Percentiles rank a stretch among this genome's conserved stretches.
These are phyloP conservation scores for Neomonachus schauinslandi DNA, from an alignment of 2,113 vertebrate genomes.

Conservation along the genomic window DNA sequence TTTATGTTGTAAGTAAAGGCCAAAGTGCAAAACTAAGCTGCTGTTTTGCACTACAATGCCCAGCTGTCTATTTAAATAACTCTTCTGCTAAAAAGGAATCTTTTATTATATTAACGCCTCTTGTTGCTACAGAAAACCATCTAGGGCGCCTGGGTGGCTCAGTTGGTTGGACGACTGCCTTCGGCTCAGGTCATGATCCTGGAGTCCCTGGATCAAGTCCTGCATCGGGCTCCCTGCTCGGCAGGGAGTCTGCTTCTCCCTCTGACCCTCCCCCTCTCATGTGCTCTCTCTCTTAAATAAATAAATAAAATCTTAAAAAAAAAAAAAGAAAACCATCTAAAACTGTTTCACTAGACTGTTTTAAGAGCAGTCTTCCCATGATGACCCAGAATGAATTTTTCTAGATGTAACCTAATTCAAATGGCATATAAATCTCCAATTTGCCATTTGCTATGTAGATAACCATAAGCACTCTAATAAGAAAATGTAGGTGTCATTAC, in stretches of 20 bases:
- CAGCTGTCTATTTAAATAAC: constrained; percentile 41
- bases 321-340: neutral
- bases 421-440: constrained; percentile 33
- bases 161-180: too few relatives aligned
- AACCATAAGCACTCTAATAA: neutral
- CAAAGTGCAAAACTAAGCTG: constrained; percentile 47
- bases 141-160: neutral
- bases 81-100: constrained; percentile 35
- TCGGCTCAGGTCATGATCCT: too few relatives aligned
- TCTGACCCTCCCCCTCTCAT: too few relatives aligned
- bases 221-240: too few relatives aligned
- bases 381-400: neutral
- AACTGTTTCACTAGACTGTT: constrained; percentile 6
- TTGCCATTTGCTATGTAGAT: constrained; percentile 33
- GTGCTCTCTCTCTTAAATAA: too few relatives aligned
- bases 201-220: too few relatives aligned
- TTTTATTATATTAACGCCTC: neutral
- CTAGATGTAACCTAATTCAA: constrained; percentile 42
- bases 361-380: constrained; percentile 26
- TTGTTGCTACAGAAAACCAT: neutral
- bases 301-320: too few relatives aligned
- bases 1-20: constrained; percentile 25
- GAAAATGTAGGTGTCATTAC: constrained; percentile 61
- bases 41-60: constrained; percentile 8
- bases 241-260: too few relatives aligned